Percentiles rank a stretch among this genome's conserved stretches.
Evolutionary conservation across 2,113 vertebrate genomes (phyloP).

Genomic region (Calypte anna): DNA sequence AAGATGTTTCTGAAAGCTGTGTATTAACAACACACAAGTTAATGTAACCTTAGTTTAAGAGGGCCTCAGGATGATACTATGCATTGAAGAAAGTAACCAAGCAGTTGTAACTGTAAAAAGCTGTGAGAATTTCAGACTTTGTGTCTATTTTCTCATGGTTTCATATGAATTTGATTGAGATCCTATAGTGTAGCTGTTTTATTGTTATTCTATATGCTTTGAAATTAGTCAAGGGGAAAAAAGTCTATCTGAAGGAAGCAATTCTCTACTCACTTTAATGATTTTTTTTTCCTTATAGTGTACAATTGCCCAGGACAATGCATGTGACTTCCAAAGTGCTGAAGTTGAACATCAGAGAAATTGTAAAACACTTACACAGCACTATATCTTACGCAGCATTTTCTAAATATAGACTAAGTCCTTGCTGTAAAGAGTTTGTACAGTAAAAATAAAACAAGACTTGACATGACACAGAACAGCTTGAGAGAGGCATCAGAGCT

Average conservation of each 20-base stretch:
- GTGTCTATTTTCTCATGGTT: neutral
- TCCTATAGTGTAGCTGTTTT: neutral
- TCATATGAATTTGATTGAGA: neutral
- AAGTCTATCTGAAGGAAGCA: neutral
- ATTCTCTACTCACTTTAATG: neutral
- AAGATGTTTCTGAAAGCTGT: neutral
- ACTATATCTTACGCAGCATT: neutral
- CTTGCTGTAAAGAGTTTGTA: slow-evolving; percentile 3
- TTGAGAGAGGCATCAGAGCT: neutral
- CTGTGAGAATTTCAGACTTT: neutral
- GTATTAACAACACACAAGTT: fast-evolving
- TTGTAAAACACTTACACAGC: neutral
- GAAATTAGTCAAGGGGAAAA: neutral
- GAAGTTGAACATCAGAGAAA: neutral
- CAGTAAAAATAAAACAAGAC: slow-evolving; percentile 3
- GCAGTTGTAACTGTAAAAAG: neutral
- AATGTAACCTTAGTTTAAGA: neutral
- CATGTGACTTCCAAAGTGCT: slow-evolving; percentile 9
- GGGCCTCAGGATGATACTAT: neutral
- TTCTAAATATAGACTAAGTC: slow-evolving; percentile 56
- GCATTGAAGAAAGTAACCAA: neutral
- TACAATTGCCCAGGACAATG: neutral
- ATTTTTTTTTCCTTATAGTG: neutral
- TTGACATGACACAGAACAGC: slow-evolving; percentile 29
- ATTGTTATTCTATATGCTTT: neutral